Conservation (phyloP, 2,113 vertebrate genomes). For the Eulemur macaco region DNA sequence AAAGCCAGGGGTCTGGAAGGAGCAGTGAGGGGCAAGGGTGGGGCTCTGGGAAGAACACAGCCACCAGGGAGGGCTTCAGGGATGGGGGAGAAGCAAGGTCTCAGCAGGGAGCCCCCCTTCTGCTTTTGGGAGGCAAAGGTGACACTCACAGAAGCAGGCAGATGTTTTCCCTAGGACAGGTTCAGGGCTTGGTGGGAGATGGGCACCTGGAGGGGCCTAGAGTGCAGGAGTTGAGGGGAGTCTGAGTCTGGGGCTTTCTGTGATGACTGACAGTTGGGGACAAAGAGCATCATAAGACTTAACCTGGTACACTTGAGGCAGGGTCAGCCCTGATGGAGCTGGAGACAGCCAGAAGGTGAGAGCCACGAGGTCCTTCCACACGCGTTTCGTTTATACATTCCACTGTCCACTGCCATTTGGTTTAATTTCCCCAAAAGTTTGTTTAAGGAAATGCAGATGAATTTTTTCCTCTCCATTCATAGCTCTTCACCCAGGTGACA, state of each 20-base stretch:
- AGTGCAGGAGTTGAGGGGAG: neutral
- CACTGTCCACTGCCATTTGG: neutral
- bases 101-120: neutral
- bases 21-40: neutral
- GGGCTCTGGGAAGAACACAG: neutral
- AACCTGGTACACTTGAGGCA: neutral
- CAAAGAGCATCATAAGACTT: neutral
- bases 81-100: neutral
- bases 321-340: neutral
- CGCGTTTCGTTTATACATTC: neutral
- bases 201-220: neutral
- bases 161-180: neutral
- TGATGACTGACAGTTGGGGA: too few relatives aligned
- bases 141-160: neutral
- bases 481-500: neutral
- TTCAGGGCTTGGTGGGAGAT: neutral
- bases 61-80: neutral
- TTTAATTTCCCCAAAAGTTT: neutral
- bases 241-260: neutral
- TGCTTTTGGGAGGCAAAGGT: neutral
- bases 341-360: neutral
- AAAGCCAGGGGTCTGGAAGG: neutral
- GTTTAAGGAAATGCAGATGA: neutral
- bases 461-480: neutral
- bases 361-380: fast-evolving